These are phyloP conservation scores for Liasis olivaceus DNA, from an alignment of 2,797 vertebrate genomes.

Conservation along the genomic window DNA sequence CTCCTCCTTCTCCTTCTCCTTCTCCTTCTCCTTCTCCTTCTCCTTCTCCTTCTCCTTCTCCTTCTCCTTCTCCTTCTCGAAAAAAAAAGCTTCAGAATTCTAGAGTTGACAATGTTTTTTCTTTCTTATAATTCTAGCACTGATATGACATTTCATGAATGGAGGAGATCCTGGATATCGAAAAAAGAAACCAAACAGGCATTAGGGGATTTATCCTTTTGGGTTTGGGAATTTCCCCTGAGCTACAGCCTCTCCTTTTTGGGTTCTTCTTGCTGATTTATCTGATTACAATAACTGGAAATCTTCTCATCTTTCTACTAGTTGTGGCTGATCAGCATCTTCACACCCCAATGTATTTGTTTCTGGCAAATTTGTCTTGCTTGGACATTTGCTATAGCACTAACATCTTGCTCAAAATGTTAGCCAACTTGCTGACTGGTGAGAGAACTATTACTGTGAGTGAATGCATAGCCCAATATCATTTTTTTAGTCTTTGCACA, in stretches of 20 bases:
- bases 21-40: too few relatives aligned
- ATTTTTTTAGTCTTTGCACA: too few relatives aligned
- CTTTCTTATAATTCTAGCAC: neutral
- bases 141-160: neutral
- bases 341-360: neutral
- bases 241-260: neutral
- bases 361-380: neutral
- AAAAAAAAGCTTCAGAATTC: neutral
- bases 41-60: too few relatives aligned
- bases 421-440: neutral
- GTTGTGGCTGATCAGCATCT: neutral
- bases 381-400: neutral
- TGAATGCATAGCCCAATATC: too few relatives aligned
- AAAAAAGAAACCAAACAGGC: neutral
- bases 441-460: too few relatives aligned
- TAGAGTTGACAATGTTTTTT: neutral
- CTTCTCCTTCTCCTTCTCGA: too few relatives aligned
- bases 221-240: neutral
- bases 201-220: neutral
- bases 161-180: neutral
- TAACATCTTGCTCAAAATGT: neutral
- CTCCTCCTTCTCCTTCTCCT: too few relatives aligned
- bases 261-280: neutral
- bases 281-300: neutral
- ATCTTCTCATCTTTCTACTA: neutral